Conservation (phyloP, 2,888 invertebrate species). For the Buathra laborator region DNA sequence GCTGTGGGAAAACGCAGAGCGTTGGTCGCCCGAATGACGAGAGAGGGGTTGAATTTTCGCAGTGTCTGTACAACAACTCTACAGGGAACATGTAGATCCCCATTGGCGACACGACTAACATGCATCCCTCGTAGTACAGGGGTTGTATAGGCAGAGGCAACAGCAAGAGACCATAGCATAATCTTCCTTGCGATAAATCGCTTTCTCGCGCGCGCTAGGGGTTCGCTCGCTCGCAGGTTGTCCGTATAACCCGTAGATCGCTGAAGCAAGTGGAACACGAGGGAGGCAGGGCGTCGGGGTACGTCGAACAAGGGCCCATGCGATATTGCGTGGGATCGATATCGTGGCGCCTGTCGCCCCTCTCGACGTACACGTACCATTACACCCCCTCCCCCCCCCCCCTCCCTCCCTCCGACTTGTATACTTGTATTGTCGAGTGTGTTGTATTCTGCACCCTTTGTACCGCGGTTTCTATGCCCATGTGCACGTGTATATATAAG, state of each 20-base stretch:
- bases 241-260: slow-evolving; percentile 20
- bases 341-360: slow-evolving; percentile 78
- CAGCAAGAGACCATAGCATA: not conserved
- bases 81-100: too few species aligned
- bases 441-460: slow-evolving; percentile 47
- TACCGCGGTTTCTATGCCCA: slow-evolving; percentile 15
- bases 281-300: slow-evolving; percentile 67
- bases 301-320: slow-evolving; percentile 72
- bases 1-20: not conserved
- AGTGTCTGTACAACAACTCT: too few species aligned
- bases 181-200: not conserved
- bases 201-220: slow-evolving; percentile 3
- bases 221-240: not conserved
- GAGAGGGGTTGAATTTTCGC: not conserved
- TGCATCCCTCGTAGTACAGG: too few species aligned
- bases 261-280: slow-evolving; percentile 48
- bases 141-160: too few species aligned
- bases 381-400: slow-evolving; percentile 22
- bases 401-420: not conserved
- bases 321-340: slow-evolving; percentile 82
- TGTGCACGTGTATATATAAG: not conserved
- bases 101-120: too few species aligned
- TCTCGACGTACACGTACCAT: slow-evolving; percentile 62
- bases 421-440: slow-evolving; percentile 12
- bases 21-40: not conserved